These are phyloP conservation scores for Copidosoma aretas DNA, from an alignment of 2,888 invertebrate species.

Conservation along the genomic window DNA sequence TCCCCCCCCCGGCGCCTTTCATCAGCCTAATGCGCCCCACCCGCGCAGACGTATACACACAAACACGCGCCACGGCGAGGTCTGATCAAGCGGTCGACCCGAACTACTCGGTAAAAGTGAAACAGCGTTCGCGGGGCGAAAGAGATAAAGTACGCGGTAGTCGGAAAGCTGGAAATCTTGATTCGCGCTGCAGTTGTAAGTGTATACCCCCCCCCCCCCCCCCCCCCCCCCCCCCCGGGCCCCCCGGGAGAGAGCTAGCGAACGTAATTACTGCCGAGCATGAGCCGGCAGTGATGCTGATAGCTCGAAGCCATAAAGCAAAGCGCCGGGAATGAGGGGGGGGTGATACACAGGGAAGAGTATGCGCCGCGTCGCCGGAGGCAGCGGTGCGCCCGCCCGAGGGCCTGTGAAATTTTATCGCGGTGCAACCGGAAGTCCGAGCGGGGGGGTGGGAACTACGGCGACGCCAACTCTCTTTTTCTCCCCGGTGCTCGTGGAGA, in stretches of 20 bases:
- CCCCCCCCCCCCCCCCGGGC: not conserved
- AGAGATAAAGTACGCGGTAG: too few relatives aligned
- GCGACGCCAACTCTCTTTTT: not conserved
- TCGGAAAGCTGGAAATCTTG: not conserved
- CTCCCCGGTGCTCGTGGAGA: too few relatives aligned
- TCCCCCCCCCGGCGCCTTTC: not conserved
- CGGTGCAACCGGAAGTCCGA: constrained; percentile 30
- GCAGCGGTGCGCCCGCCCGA: too few relatives aligned
- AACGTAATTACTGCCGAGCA: constrained; percentile 34
- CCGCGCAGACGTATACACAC: too few relatives aligned
- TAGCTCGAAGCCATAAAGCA: constrained; percentile 33
- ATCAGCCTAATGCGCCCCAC: constrained; percentile 22
- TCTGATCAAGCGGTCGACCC: constrained; percentile 24
- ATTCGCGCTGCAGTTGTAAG: not conserved
- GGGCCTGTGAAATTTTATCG: constrained; percentile 37
- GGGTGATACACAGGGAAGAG: not conserved
- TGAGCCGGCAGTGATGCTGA: constrained; percentile 25
- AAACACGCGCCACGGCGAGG: too few relatives aligned
- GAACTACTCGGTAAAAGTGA: constrained; percentile 10
- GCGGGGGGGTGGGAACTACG: not conserved
- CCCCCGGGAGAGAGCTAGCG: not conserved
- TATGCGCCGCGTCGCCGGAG: not conserved
- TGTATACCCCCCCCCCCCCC: too few relatives aligned
- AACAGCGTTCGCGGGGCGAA: too few relatives aligned
- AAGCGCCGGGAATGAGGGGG: not conserved